Evolutionary conservation across 1,140 invertebrate genomes (phyloP), one percentile per base, ranked within the genome.

Genomic region (Idris sp.): DNA sequence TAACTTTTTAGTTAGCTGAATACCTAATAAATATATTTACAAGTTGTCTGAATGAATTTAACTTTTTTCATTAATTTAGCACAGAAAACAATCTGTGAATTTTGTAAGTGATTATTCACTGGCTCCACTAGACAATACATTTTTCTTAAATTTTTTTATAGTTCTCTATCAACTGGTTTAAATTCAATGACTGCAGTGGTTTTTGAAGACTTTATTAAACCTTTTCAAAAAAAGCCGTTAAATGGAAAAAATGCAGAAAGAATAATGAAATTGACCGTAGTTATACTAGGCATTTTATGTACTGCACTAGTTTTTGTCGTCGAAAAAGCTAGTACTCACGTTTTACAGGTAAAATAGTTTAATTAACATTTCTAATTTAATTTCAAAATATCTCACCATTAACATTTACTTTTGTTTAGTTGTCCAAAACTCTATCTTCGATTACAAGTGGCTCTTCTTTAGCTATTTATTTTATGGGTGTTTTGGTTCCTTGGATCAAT

Each of bases 131-230:
- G n/a, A n/a, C n/a, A n/a, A n/a, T n/a, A n/a, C n/a, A n/a, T n/a
- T n/a, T n/a, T n/a, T n/a, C n/a, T n/a, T n/a, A n/a, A n/a, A n/a
- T 10, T 31, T 9, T 11, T 38, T 61, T 69, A 6, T 78, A 97
- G 96, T 85, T 97, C 97, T 0, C 87, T 98, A 6, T 97, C 96
- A 0, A 97, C 96, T 5, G 96, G 95, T 0, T 86, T 98, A 2
- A 98, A 98, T 79, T 96, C 96, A 0, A 91, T 98, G 87, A 93
- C 96, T 0, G 96, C 96, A 6, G 93, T 97, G 6, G 94, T 98
- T 46, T 87, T 97, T 5, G 91, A 97, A 77, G 94, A 95, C 69
- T 93, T 93, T 68, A 91, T 92, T 41, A 92, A 93, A 84, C 91
- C 87, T 8, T 92, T 90, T 81, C 90, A 83, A 54, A 90, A 86